phyloP scores from a whole-genome alignment of 2,797 vertebrate genomes.

The Hybognathus amarus region DNA sequence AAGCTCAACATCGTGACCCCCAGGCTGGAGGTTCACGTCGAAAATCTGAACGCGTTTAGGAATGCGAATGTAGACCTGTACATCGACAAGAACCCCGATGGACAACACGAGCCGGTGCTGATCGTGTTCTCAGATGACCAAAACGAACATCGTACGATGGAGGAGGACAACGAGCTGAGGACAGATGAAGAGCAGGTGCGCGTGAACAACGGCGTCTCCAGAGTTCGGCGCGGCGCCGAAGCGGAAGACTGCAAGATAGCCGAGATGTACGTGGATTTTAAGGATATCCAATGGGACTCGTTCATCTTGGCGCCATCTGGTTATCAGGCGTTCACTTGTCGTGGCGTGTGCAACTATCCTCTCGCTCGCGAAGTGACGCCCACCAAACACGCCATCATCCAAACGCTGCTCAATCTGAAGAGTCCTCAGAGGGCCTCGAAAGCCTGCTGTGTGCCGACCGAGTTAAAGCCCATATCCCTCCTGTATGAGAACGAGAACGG shows the following conservation, averaged over 20 bases:
- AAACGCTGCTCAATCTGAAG: slow-evolving; percentile 87
- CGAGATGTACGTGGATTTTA: slow-evolving; percentile 92
- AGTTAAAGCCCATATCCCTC: slow-evolving; percentile 93
- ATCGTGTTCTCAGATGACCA: slow-evolving; percentile 93
- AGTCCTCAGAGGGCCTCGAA: slow-evolving; percentile 86
- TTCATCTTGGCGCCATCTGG: slow-evolving; percentile 91
- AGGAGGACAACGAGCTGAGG: not conserved
- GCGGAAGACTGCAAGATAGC: slow-evolving; percentile 88
- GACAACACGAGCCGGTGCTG: slow-evolving; percentile 84
- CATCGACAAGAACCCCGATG: slow-evolving; percentile 79
- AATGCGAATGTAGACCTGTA: slow-evolving; percentile 72
- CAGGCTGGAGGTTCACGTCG: slow-evolving; percentile 85
- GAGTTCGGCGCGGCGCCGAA: slow-evolving; percentile 88
- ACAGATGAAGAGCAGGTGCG: slow-evolving; percentile 15
- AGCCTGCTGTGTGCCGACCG: slow-evolving; percentile 94
- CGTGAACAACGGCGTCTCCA: slow-evolving; percentile 83
- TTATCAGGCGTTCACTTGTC: slow-evolving; percentile 92
- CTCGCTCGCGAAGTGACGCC: slow-evolving; percentile 88
- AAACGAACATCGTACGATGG: slow-evolving; percentile 75
- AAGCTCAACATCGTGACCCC: slow-evolving; percentile 78
- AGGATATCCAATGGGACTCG: slow-evolving; percentile 94
- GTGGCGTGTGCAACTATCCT: slow-evolving; percentile 86
- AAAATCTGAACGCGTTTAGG: slow-evolving; percentile 67
- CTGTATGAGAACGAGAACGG: slow-evolving; percentile 89
- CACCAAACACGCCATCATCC: slow-evolving; percentile 92